Evolutionary conservation across 1,140 invertebrate species (phyloP).

Genomic region (Hylaeus anthracinus): DNA sequence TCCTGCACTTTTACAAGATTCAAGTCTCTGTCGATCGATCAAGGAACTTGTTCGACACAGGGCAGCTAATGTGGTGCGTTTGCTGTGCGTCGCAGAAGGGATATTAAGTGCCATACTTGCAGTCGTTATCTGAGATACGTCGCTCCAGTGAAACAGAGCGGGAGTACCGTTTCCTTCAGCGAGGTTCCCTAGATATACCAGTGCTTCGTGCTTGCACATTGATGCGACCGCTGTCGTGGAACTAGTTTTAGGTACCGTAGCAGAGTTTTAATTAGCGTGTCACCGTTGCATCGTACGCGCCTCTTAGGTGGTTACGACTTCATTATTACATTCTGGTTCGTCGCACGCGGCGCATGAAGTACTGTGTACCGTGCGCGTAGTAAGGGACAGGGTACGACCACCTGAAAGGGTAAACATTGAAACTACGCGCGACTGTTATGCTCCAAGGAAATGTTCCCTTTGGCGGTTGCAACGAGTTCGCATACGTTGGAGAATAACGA

Average conservation of each 20-base stretch:
- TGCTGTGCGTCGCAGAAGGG: constrained; percentile 16
- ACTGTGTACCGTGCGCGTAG: constrained; percentile 1
- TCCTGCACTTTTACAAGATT: constrained; percentile 16
- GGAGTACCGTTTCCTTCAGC: constrained; percentile 13
- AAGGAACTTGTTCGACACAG: constrained; percentile 23
- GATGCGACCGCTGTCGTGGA: constrained; percentile 2
- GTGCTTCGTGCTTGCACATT: constrained; percentile 3
- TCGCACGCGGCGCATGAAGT: constrained; percentile 9
- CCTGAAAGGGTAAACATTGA: constrained; percentile 18
- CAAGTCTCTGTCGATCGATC: constrained; percentile 24
- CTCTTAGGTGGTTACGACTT: constrained; percentile 41
- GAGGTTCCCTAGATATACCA: neutral
- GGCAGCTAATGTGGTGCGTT: constrained; percentile 39
- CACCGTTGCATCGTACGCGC: constrained; percentile 18
- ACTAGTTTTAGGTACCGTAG: constrained; percentile 27
- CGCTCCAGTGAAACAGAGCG: constrained; percentile 22
- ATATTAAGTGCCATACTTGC: constrained; percentile 57
- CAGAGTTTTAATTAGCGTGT: constrained; percentile 49
- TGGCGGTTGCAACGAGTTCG: constrained; percentile 7
- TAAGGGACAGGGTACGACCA: neutral
- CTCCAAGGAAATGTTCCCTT: neutral
- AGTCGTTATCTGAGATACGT: constrained; percentile 30
- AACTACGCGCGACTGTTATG: too few species aligned
- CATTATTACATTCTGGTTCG: constrained; percentile 43
- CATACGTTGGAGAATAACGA: neutral